Base-by-base conservation (phyloP, 2,113 vertebrate genomes). In the Empidonax alnorum region DNA sequence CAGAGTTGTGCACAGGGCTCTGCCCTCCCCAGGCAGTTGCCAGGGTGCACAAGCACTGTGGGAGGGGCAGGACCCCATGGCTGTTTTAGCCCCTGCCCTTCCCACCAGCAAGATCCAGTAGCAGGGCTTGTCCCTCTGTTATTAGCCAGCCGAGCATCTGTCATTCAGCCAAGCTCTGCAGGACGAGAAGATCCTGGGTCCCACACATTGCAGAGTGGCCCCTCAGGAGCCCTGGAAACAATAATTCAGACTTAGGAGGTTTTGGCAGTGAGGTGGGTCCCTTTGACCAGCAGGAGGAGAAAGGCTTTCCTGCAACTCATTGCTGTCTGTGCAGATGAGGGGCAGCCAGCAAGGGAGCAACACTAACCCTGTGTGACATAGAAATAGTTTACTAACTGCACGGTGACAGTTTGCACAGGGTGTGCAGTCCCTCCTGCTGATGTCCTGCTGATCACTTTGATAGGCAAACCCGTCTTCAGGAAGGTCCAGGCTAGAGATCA, bases 401-500 rank as follows among this genome's bases (percentile, higher is more conserved):
- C 23, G 33, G 12, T 3, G 10, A 65, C 25, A 12, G 66, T 49
- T 41, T 59, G 50, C 46, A 12, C 3, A 4, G 87, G 33, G 81
- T 3, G 0, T 39, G 19, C n/a, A 3, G 65, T 90, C 52, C 71
- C 78, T 82, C 50, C 87, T 84, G 87, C 85, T 98, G 87, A 98
- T 62, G 92, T 96, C 96, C 94, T 97, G 66, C 93, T 95, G 95
- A 77, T 98, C 96, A 11, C 96, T 98, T 96, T 72, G 77, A 94
- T 96, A 99, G 99, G 98, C 96, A 98, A 97, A 71, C 98, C 98
- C 92, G 82, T 99, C 98, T 98, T 98, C 98, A 98, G 99, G 97
- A 99, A 98, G 95, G 98, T 99, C 95, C 99, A 98, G 81, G 85
- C 98, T 97, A 98, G 98, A 98, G 98, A 99, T 56, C 98, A 97